Base-by-base conservation (phyloP, 1,140 invertebrate genomes). In the Bathynomus jamesi region DNA sequence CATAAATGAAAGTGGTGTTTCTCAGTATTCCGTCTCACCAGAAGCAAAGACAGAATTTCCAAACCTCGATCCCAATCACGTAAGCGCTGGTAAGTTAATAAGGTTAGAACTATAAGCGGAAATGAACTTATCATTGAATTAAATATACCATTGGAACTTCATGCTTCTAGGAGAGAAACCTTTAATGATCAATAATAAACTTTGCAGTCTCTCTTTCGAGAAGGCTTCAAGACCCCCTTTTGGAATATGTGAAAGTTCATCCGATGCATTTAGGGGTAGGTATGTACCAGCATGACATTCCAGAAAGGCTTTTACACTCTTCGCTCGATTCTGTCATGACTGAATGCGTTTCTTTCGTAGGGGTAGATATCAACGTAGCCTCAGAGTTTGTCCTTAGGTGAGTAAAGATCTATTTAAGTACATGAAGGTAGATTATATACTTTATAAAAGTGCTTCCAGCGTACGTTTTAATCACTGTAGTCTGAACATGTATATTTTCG, bases 231-330 rank as follows among this genome's bases (percentile, higher is more conserved):
- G 93, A 97, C 83, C 94, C 94, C 5, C 80, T 97, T 40, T 89
- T 90, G 46, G 94, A 96, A 83, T 85, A 94, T 69, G 92, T 96
- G 0, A 96, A 96, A 84, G 89, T 96, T 30, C 93, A 96, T 73
- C 93, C 94, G 0, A 91, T 92, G 80, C 90, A 95, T 81, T 84
- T 97, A 71, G 94, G 94, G 17, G 89, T 86, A 40, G 94, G 94
- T 40, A 91, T 95, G 87, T 97, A 96, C 80, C 91, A 97, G 82
- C 93, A 96, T 80, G 94, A 96, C 81, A 83, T 96, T 11, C 86
- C 90, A 1, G 88, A 91, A 71, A 91, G 89, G 79, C 86, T 88
- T 78, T 80, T 97, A 1, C 87, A 88, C 24, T 83, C 85, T 24
- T 87, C 89, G 0, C 82, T 96, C 11, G 88, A 92, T 76, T 89